Percentiles rank a stretch among this genome's conserved stretches.
Evolutionary conservation across 2,888 invertebrate genomes (phyloP).

Genomic region (Watsonalla cultraria): DNA sequence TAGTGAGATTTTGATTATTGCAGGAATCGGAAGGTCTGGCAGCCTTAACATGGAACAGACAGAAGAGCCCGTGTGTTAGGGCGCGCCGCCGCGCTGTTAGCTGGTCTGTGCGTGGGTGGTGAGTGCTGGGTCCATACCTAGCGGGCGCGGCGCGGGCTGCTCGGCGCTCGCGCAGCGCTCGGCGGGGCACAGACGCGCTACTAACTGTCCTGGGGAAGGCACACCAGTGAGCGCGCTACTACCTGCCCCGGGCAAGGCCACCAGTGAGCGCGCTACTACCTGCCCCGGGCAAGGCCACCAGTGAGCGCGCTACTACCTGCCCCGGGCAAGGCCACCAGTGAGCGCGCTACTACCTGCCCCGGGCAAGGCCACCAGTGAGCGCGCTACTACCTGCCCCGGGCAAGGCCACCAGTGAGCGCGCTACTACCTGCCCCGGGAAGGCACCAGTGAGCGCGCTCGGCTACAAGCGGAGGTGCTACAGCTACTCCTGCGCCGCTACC

Average conservation of each 20-base stretch:
- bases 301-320: constrained; percentile 12
- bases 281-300: constrained; percentile 6
- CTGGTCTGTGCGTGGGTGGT: constrained; percentile 14
- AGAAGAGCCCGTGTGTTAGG: constrained; percentile 29
- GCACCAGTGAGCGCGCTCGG: constrained; percentile 10
- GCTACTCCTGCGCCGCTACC: constrained; percentile 38
- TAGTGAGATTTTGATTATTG: not conserved
- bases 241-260: constrained; percentile 7
- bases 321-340: constrained; percentile 5
- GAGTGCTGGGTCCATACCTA: constrained; percentile 34
- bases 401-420: constrained; percentile 7
- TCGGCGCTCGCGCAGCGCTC: constrained; percentile 18
- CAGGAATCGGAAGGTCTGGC: constrained; percentile 11
- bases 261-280: constrained; percentile 11
- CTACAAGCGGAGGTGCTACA: constrained; percentile 17
- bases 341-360: constrained; percentile 12
- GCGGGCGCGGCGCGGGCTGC: constrained; percentile 13
- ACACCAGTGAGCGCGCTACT: constrained; percentile 16
- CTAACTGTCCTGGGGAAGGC: constrained; percentile 61
- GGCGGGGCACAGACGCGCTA: constrained; percentile 55
- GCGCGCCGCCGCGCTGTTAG: constrained; percentile 13
- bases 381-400: constrained; percentile 10
- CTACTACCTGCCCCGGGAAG: constrained; percentile 10
- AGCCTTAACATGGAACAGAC: constrained; percentile 21
- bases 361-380: constrained; percentile 8